These are phyloP conservation scores for Myodes glareolus DNA, from an alignment of 2,113 vertebrate genomes.

Conservation along the genomic window DNA sequence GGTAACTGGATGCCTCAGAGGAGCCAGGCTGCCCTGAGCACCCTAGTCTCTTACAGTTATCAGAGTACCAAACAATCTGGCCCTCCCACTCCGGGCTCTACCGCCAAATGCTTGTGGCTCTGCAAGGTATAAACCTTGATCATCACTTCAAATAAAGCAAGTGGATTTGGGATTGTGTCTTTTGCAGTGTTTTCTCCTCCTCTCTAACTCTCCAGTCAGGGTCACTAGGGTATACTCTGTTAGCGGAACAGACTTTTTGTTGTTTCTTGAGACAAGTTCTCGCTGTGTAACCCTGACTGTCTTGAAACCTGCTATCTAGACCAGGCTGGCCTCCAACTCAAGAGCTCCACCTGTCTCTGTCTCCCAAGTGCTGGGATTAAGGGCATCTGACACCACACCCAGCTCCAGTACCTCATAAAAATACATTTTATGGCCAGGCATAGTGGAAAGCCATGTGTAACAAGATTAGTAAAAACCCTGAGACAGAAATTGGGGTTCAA, in stretches of 20 bases:
- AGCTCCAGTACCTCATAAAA: background rate
- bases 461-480: too few relatives aligned
- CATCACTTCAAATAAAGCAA: slow-evolving; percentile 73
- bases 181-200: background rate
- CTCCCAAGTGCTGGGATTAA: background rate
- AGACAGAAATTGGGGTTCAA: too few relatives aligned
- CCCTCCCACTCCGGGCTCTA: background rate
- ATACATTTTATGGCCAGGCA: background rate
- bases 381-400: too few relatives aligned
- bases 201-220: background rate
- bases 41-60: background rate
- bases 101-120: background rate
- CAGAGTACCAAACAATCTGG: background rate
- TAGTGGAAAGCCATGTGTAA: background rate
- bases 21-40: background rate
- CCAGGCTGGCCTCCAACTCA: background rate
- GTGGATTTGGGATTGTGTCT: slow-evolving; percentile 40
- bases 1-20: background rate
- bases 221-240: background rate
- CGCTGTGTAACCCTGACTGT: background rate
- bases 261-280: background rate
- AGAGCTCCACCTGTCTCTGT: background rate
- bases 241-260: background rate
- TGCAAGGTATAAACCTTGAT: slow-evolving; percentile 49
- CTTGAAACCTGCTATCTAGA: background rate